These are phyloP conservation scores for Channa striata DNA, from an alignment of 2,797 vertebrate genomes.

Conservation along the genomic window DNA sequence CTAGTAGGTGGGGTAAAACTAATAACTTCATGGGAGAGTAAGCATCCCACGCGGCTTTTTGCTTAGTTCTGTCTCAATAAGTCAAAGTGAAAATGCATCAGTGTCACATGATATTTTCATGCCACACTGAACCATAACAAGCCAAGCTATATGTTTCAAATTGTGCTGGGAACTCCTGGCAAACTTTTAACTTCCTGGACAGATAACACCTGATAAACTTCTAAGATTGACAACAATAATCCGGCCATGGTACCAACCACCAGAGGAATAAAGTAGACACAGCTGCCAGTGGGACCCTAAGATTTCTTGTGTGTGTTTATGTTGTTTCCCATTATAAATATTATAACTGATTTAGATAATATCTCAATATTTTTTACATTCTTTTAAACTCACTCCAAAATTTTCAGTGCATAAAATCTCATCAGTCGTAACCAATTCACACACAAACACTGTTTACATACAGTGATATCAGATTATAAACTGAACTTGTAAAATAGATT, in stretches of 20 bases:
- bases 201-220: background rate
- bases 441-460: no score
- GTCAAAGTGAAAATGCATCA: slow-evolving; percentile 16
- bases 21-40: background rate
- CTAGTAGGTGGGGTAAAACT: no score
- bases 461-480: no score
- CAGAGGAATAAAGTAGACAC: background rate
- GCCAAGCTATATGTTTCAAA: slow-evolving; percentile 32
- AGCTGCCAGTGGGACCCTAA: background rate
- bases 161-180: background rate
- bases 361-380: no score
- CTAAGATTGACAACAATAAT: no score
- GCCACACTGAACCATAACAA: slow-evolving; percentile 25
- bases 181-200: background rate
- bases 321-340: background rate
- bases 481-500: background rate
- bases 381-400: no score
- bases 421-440: background rate
- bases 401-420: background rate
- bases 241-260: no score
- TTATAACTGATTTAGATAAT: background rate
- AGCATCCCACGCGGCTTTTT: background rate
- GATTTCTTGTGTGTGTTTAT: background rate
- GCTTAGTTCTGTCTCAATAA: background rate
- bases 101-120: slow-evolving; percentile 9